phyloP scores from a whole-genome alignment of 2,888 invertebrate species.

The Linnaemya vulpina region DNA sequence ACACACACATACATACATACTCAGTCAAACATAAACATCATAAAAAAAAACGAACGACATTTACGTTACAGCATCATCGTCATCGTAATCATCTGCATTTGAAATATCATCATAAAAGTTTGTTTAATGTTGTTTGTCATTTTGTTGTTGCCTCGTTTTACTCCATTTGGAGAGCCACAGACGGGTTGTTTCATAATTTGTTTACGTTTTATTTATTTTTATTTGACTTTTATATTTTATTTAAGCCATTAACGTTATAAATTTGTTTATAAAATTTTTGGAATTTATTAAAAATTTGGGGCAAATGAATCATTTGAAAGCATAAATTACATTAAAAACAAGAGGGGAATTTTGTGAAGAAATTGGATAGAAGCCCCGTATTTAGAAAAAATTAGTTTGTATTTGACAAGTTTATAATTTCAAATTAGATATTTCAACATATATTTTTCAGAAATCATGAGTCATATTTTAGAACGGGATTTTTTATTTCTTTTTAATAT shows the following conservation, averaged over 20 bases:
- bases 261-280: conserved; percentile 9
- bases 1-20: conserved; percentile 13
- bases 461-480: no score
- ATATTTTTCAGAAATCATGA: no score
- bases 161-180: conserved; percentile 30
- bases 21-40: background rate
- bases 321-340: background rate
- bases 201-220: conserved; percentile 16
- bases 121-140: conserved; percentile 5
- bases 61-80: conserved; percentile 59
- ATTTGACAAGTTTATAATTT: no score
- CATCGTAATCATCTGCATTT: conserved; percentile 46
- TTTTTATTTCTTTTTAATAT: no score
- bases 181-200: conserved; percentile 56
- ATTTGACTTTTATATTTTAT: background rate
- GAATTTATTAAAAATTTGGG: conserved; percentile 25
- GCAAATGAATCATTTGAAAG: conserved; percentile 37
- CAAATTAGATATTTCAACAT: no score
- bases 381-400: background rate
- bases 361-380: background rate
- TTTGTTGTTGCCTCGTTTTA: conserved; percentile 21
- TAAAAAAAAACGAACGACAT: conserved; percentile 26
- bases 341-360: background rate
- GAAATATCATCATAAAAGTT: conserved; percentile 31
- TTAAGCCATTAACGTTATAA: conserved; percentile 18